phyloP scores from a whole-genome alignment of 1,140 invertebrate genomes.

The Tetramorium parvispinum region DNA sequence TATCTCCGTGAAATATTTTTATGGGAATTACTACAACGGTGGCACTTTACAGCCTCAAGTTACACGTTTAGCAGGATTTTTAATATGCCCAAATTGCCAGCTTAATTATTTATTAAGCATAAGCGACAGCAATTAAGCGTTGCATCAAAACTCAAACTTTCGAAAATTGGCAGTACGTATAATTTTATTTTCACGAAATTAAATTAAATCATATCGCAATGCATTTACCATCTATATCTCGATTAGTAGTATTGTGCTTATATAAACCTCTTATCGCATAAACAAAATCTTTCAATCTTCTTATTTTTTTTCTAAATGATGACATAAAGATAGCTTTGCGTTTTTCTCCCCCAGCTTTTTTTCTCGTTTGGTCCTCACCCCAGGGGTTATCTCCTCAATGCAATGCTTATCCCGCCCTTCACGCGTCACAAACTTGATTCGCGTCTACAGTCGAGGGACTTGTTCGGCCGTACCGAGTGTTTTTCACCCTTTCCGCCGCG shows the following conservation, averaged over 20 bases:
- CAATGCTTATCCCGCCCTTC: conserved; percentile 47
- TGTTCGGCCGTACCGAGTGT: conserved; percentile 31
- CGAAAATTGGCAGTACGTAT: background rate
- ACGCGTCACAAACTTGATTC: conserved; percentile 58
- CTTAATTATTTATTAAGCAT: background rate
- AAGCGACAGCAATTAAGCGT: background rate
- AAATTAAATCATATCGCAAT: background rate
- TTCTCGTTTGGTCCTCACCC: background rate
- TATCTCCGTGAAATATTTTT: background rate
- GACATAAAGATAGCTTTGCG: background rate
- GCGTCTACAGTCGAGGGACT: conserved; percentile 40
- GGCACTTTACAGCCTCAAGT: background rate
- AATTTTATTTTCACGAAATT: background rate
- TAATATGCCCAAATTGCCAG: background rate
- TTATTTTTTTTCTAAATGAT: background rate
- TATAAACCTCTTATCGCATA: background rate
- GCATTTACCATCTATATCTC: background rate
- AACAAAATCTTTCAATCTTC: background rate
- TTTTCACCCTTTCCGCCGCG: conserved; percentile 51
- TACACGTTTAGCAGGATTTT: background rate
- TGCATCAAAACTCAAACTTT: background rate
- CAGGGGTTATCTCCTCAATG: conserved; percentile 27
- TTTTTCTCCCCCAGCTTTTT: conserved; percentile 15
- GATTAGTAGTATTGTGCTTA: background rate
- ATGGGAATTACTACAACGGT: background rate